Evolutionary conservation across 2,888 invertebrate species (phyloP).

Genomic region (Athrips mouffetella): DNA sequence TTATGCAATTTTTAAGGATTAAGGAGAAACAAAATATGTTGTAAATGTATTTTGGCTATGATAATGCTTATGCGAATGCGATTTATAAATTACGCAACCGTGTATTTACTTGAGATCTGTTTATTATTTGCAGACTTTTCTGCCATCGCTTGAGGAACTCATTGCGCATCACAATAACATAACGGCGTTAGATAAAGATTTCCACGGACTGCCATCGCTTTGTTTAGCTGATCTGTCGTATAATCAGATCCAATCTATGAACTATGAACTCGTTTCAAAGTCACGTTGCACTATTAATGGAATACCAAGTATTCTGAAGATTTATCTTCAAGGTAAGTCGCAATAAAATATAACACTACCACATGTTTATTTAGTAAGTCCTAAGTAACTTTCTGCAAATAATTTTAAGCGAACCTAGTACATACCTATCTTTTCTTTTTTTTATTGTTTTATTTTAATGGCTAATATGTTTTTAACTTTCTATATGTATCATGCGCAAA

Average conservation of each 20-base stretch:
- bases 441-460: no score
- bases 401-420: no score
- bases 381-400: no score
- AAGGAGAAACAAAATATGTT: no score
- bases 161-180: conserved; percentile 88
- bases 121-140: conserved; percentile 81
- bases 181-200: conserved; percentile 86
- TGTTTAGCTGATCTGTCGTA: conserved; percentile 89
- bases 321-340: conserved; percentile 87
- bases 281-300: conserved; percentile 89
- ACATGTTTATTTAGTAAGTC: no score
- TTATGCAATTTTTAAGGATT: no score
- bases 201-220: conserved; percentile 88
- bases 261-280: conserved; percentile 86
- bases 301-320: conserved; percentile 86
- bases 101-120: neutral
- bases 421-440: no score
- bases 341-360: neutral
- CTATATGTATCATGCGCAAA: no score
- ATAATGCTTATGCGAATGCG: neutral
- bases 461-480: no score
- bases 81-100: neutral
- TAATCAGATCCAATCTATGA: conserved; percentile 85
- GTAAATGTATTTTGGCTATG: no score
- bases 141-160: conserved; percentile 86